Evolutionary conservation across 2,113 vertebrate genomes (phyloP).

Genomic region (Onychostoma macrolepis): DNA sequence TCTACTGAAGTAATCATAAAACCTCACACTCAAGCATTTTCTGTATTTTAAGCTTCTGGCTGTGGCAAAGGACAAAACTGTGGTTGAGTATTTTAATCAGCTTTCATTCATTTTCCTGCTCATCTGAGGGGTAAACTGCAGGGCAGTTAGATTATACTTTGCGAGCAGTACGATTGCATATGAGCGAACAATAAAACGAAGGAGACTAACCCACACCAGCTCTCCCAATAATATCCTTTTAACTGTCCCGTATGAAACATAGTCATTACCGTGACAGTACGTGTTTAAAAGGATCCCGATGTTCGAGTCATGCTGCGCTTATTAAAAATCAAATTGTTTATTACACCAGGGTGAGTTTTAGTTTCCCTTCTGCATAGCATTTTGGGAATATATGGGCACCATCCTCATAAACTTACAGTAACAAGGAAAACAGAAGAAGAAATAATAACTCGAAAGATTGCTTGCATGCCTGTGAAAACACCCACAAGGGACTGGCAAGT

Average conservation of each 20-base stretch:
- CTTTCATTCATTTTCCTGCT: constrained; percentile 37
- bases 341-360: constrained; percentile 58
- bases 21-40: constrained; percentile 9
- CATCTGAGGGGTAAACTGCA: constrained; percentile 46
- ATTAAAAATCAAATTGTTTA: constrained; percentile 70
- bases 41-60: constrained; percentile 9
- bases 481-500: constrained; percentile 55
- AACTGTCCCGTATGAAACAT: constrained; percentile 59
- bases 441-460: constrained; percentile 61
- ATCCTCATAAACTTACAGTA: constrained; percentile 67
- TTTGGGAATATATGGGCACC: constrained; percentile 59
- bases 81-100: constrained; percentile 23
- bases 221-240: constrained; percentile 56
- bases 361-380: constrained; percentile 53
- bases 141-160: constrained; percentile 48
- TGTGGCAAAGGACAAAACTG: background rate
- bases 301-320: constrained; percentile 62
- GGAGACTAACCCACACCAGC: constrained; percentile 39
- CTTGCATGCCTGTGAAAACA: constrained; percentile 53
- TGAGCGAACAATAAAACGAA: constrained; percentile 23
- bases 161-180: constrained; percentile 33
- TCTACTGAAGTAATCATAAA: constrained; percentile 21
- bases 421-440: constrained; percentile 62
- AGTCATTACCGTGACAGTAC: constrained; percentile 58
- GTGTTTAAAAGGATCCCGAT: constrained; percentile 52